Evolutionary conservation across 2,888 invertebrate species (phyloP).

Genomic region (Bombyx huttoni): DNA sequence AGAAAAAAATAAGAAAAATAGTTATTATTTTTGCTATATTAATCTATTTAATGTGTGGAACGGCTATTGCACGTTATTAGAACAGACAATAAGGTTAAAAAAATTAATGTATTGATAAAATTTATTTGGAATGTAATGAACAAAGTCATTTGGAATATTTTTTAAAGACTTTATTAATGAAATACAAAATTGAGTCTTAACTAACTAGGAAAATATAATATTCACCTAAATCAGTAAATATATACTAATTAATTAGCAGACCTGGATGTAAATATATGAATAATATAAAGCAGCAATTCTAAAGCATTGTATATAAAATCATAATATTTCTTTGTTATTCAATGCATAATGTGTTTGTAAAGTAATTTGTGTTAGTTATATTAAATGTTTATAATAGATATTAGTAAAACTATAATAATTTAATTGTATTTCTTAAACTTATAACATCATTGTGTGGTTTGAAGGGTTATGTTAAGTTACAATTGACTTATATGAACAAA

Average conservation of each 20-base stretch:
- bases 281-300: slow-evolving; percentile 61
- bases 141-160: too few relatives aligned
- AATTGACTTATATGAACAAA: too few relatives aligned
- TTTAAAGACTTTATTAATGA: too few relatives aligned
- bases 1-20: slow-evolving; percentile 8
- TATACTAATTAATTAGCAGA: slow-evolving; percentile 10
- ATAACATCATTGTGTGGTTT: too few relatives aligned
- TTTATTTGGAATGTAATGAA: background rate
- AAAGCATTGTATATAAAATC: slow-evolving; percentile 57
- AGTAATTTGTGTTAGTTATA: background rate
- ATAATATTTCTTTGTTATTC: slow-evolving; percentile 1
- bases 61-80: slow-evolving; percentile 31
- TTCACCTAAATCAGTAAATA: too few relatives aligned
- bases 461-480: too few relatives aligned
- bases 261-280: slow-evolving; percentile 43
- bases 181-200: too few relatives aligned
- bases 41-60: slow-evolving; percentile 22
- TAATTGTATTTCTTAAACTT: too few relatives aligned
- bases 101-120: slow-evolving; percentile 13
- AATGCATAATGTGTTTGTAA: background rate
- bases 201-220: too few relatives aligned
- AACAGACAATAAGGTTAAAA: slow-evolving; percentile 8
- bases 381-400: background rate
- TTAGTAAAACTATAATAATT: background rate
- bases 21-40: slow-evolving; percentile 18